Base-by-base conservation (phyloP, 2,888 invertebrate genomes). In the Notodonta ziczac region DNA sequence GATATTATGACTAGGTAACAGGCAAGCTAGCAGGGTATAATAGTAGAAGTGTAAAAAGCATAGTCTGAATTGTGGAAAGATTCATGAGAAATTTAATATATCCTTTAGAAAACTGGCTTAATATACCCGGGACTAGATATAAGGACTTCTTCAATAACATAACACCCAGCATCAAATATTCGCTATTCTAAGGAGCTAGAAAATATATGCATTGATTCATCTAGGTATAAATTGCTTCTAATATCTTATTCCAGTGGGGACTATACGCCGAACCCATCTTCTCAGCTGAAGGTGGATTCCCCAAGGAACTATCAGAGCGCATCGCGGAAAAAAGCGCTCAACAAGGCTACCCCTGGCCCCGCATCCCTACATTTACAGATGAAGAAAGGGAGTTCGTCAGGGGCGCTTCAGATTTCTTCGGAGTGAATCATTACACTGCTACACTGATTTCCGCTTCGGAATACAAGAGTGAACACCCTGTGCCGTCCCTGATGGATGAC, bases 381-480 rank as follows among this genome's bases (percentile, higher is more conserved):
- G 85, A 89, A 57, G 94, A 94, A 80, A 79, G 72, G 9, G 68
- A 67, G 0, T 82, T 84, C 3, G 81, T 84, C 0, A 81, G 74
- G 58, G 92, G 92, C 3, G 24, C 86, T 0, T 68, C 75, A 0
- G 92, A 92, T 65, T 93, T 91, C 76, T 84, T 90, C 16, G 90
- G 96, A 0, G 87, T 97, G 4, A 97, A 97, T 76, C 94, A 96
- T 63, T 97, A 97, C 79, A 95, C 95, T 0, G 83, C 94, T 0
- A 73, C 3, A 0, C 44, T 82, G 4, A 60, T 86, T 9, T 84
- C 86, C 0, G 84, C 85, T 1, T 58, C 69, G 1, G 50, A 72
- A 0, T 14, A 69, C 1, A 62, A 63, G 14, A 0, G 2, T 42
- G 13, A 10, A 0, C 7, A 10, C 24, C 1, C 53, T 14, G 55